A percentile compares a stretch with the other conserved stretches of the same genome.
Evolutionary conservation across 53 echinoderm and acorn worm genomes (phyloP).

Genomic region (Apostichopus leukothele): DNA sequence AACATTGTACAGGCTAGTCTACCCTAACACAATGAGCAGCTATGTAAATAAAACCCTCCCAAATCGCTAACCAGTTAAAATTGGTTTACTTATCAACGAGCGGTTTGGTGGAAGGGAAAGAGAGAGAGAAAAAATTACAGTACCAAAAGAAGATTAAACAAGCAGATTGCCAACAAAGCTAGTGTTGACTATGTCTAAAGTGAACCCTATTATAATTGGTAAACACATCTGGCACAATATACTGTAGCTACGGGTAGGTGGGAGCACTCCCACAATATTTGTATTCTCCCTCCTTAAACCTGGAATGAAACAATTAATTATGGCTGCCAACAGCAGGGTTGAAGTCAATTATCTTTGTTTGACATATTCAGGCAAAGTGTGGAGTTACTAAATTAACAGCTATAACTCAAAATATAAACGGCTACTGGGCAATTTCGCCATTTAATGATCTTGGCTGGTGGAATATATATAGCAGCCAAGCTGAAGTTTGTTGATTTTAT

Average conservation of each 20-base stretch:
- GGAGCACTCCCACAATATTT: background rate
- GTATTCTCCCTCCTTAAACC: slow-evolving; percentile 1
- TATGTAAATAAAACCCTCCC: slow-evolving; percentile 31
- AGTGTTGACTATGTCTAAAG: slow-evolving; percentile 26
- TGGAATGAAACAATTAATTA: slow-evolving; percentile 37
- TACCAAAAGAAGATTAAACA: slow-evolving; percentile 25
- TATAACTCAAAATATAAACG: background rate
- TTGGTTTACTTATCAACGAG: slow-evolving; percentile 2
- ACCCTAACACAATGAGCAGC: slow-evolving; percentile 48
- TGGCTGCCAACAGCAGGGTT: background rate
- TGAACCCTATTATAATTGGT: slow-evolving; percentile 7
- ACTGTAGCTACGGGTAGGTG: slow-evolving; percentile 4
- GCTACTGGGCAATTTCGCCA: background rate
- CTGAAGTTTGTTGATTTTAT: too few relatives aligned
- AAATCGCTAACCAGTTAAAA: background rate
- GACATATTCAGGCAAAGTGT: slow-evolving; percentile 20
- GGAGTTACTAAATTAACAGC: background rate
- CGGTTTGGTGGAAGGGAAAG: background rate
- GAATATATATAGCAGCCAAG: too few relatives aligned
- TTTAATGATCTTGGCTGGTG: too few relatives aligned
- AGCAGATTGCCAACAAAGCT: slow-evolving; percentile 24
- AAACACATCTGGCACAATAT: background rate
- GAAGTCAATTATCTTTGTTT: slow-evolving; percentile 26
- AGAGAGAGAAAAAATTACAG: background rate
- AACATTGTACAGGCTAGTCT: background rate